Conservation (phyloP, 2,797 vertebrate genomes). For the Enteromius radiatus region DNA sequence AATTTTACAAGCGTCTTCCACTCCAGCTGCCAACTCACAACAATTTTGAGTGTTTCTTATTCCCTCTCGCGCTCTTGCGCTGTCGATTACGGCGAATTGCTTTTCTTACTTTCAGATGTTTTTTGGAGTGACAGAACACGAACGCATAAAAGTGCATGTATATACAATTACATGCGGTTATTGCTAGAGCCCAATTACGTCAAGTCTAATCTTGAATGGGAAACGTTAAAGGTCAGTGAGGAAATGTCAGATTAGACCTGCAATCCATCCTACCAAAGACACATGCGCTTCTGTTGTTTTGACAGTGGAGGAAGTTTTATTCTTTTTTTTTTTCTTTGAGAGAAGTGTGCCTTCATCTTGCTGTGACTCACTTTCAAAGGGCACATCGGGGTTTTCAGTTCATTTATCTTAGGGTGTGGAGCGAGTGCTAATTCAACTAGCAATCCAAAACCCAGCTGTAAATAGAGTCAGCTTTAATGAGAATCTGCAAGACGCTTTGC, state of each 20-base stretch:
- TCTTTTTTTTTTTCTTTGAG: neutral
- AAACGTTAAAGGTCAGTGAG: conserved; percentile 37
- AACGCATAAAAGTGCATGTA: conserved; percentile 9
- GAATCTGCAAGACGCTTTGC: conserved; percentile 56
- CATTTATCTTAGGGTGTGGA: conserved; percentile 68
- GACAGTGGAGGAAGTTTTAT: conserved; percentile 14
- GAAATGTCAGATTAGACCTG: conserved; percentile 34
- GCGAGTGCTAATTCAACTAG: conserved; percentile 73
- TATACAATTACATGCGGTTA: conserved; percentile 25
- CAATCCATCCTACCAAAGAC: conserved; percentile 13
- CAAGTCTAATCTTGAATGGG: conserved; percentile 38
- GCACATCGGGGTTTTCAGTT: conserved; percentile 67
- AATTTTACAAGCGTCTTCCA: conserved; percentile 56
- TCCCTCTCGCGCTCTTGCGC: neutral
- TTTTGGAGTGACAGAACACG: conserved; percentile 8
- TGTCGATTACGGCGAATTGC: neutral
- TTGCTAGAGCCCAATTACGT: conserved; percentile 20
- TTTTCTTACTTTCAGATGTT: conserved; percentile 4
- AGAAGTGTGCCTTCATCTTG: conserved; percentile 46
- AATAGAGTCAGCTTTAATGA: conserved; percentile 68
- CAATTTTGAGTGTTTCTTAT: conserved; percentile 40
- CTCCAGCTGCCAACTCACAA: conserved; percentile 52
- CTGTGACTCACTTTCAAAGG: conserved; percentile 65
- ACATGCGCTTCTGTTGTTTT: conserved; percentile 38
- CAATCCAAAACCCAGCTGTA: conserved; percentile 71